Evolutionary conservation across 2,888 invertebrate species (phyloP), one percentile per base, ranked within the genome.

Genomic region (Pelosia muscerda): DNA sequence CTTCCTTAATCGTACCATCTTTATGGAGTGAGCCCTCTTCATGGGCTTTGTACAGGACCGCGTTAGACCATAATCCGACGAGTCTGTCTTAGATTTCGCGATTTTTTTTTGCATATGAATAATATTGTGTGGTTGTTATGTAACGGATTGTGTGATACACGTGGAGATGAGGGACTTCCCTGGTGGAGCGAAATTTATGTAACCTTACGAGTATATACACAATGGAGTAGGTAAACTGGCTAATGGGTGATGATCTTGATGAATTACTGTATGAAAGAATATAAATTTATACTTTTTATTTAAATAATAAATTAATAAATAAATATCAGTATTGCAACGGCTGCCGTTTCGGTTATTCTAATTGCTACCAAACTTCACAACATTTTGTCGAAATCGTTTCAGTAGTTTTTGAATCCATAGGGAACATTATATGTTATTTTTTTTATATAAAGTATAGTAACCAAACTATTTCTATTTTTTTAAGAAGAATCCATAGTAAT

Each of bases 21-120:
- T 94, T 93, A 94, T 94, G 81, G 88, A 94, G 78, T 94, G 92
- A 89, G 92, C 93, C 84, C 90, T 90, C 89, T 92, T 89, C 90
- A 87, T 90, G 66, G 53, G 8, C 85, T 86, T 91, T 92, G 90
- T 92, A 80, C 81, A 53, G 69, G 77, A 78, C 86, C 89, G 91
- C 90, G 93, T 92, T 93, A 94, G 90, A 93, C 93, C 94, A 92
- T 94, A 95, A 95, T 93, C 93, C 92, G 78, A 84, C 82, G 86
- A 88, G 84, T 82, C 84, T 65, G 79, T 73, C 85, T 91, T 88
- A 87, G 84, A 86, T 75, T 76, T 77, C 77, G 84, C 82, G 73
- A 85, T 59, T 77, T 84, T 86, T 31, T 89, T 91, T 92, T 89
- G 90, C 92, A 91, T 92, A 90, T 91, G 89, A 92, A 92, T 91